Base-by-base conservation (phyloP, 2,797 vertebrate genomes). In the Rhinella marina region DNA sequence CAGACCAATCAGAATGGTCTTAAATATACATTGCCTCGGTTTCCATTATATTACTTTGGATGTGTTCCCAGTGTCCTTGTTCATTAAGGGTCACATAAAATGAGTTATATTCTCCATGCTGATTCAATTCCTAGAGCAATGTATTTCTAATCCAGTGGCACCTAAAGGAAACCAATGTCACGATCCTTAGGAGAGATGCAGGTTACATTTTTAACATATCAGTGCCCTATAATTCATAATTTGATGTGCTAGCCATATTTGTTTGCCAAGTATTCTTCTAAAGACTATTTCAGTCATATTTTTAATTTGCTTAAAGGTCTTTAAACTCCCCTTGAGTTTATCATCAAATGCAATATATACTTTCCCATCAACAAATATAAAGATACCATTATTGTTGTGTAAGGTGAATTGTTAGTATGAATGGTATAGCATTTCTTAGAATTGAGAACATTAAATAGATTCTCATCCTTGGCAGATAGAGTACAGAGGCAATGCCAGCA, bases 61-160 rank as follows among this genome's bases (percentile, higher is more conserved):
- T 93, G 88, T 89, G 92, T 93, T 91, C 93, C 92, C 91, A 92
- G 91, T 66, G 90, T 93, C 92, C 93, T 94, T 94, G 93, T 89
- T 93, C 93, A 92, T 88, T 91, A 90, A 86, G 90, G 91, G 92
- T 93, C 91, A 93, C 91, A 89, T 85, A 91, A 91, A 93, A 91
- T 88, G 88, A 92, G 61, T 91, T 92, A 95, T 94, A 92, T 62
- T 90, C 88, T 90, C 75, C 25, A 68, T 85, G 62, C 87, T 80
- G 79, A 52, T 75, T 87, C 70, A 48, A 80, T 80, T 84, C 75
- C 64, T 84, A 13, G n/a, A 79, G 64, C 62, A 80, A 81, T 84
- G 76, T 70, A 59, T 84, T 84, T 84, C 76, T 66, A 84, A 84
- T 68, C 62, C 12, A 88, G 41, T 52, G 59, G 61, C 52, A 87